Percentiles rank a stretch among this genome's conserved stretches.
phyloP scores from a whole-genome alignment of 2,113 vertebrate genomes.

The Festucalex cinctus region DNA sequence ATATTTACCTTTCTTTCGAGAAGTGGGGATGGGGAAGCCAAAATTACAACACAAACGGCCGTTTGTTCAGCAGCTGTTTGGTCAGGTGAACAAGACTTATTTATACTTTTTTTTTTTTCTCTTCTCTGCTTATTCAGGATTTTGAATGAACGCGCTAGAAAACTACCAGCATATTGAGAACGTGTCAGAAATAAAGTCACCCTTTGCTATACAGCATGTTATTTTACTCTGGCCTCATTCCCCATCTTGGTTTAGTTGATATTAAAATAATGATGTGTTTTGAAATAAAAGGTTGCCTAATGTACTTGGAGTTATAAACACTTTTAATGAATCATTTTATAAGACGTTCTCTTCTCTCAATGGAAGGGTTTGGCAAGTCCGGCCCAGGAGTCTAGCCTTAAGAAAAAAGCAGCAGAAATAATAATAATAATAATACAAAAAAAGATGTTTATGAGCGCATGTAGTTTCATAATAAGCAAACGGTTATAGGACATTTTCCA shows the following conservation, averaged over 20 bases:
- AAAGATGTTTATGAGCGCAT: constrained; percentile 52
- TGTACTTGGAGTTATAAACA: constrained; percentile 57
- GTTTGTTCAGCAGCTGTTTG: constrained; percentile 60
- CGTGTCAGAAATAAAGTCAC: constrained; percentile 17
- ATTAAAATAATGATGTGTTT: constrained; percentile 51
- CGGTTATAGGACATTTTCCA: constrained; percentile 63
- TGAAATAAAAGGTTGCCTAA: constrained; percentile 52
- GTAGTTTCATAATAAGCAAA: constrained; percentile 57
- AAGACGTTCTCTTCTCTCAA: constrained; percentile 44
- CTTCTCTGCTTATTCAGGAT: constrained; percentile 37
- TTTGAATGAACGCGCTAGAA: constrained; percentile 26
- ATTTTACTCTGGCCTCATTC: not conserved
- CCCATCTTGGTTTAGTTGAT: constrained; percentile 17
- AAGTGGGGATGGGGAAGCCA: constrained; percentile 14
- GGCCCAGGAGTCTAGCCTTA: constrained; percentile 14
- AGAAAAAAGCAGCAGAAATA: constrained; percentile 32
- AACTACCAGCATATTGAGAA: constrained; percentile 27
- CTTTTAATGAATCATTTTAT: constrained; percentile 61
- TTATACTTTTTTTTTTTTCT: constrained; percentile 20
- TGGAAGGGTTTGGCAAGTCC: constrained; percentile 43
- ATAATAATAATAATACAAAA: constrained; percentile 18
- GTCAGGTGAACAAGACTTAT: constrained; percentile 52
- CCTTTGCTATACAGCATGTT: not conserved
- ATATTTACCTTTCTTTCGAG: constrained; percentile 45
- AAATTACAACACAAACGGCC: constrained; percentile 36